Base-by-base conservation (phyloP, 2,113 vertebrate species). In the Sula dactylatra region DNA sequence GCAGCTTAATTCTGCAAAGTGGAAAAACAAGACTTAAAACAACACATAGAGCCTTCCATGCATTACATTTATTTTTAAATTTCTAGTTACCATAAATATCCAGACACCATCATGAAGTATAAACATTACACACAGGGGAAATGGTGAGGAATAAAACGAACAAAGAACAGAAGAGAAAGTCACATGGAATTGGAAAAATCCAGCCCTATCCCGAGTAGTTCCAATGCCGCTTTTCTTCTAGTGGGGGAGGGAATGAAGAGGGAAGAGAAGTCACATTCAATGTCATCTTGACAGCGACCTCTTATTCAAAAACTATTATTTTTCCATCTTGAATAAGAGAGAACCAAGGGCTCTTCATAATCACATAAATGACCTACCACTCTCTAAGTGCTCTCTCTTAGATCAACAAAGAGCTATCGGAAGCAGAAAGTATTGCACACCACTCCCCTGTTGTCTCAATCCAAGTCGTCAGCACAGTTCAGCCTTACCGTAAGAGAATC, bases 261-360 rank as follows among this genome's bases (percentile, higher is more conserved):
- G 74, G 61, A 94, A 93, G 79, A 69, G 70, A 97, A 96, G 93
- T 91, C 96, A 96, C 78, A 96, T 97, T 95, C 95, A 97, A 69
- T 96, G 96, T 97, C 93, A 96, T 93, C 94, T 97, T 97, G 94
- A 95, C 97, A 97, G 97, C 70, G 61, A 95, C 94, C 94, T 96
- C 96, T 97, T 96, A 95, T 94, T 98, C 93, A 97, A 95, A 98
- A 97, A 94, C 95, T 86, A 97, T 96, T 96, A 97, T 97, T 97
- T 97, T 97, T 96, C 93, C 96, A 95, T 94, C 96, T 96, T 82
- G 94, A 97, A 94, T 88, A 95, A 91, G 96, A 97, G 94, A 97
- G 96, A 98, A 97, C 65, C 82, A 96, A 97, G 97, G 97, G 96
- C 97, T 98, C 97, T 98, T 97, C 97, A 96, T 97, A 97, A 98